Evolutionary conservation across 2,113 vertebrate species (phyloP).

Genomic region (Struthidea cinerea): DNA sequence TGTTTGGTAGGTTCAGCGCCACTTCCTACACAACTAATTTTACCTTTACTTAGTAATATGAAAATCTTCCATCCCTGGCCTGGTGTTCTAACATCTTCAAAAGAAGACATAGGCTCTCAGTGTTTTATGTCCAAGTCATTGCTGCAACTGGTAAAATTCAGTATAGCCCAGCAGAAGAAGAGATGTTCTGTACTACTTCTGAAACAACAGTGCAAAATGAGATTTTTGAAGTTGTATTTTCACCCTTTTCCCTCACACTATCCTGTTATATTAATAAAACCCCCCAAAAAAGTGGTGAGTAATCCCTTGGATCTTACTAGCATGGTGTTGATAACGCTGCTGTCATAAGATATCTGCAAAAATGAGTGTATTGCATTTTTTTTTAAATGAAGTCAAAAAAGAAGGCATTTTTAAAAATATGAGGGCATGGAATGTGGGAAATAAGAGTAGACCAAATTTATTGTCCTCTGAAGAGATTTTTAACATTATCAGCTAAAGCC

Average conservation of each 20-base stretch:
- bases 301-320: background rate
- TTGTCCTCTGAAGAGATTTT: slow-evolving; percentile 24
- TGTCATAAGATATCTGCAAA: background rate
- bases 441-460: background rate
- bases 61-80: background rate
- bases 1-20: background rate
- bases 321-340: background rate
- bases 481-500: slow-evolving; percentile 27
- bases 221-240: background rate
- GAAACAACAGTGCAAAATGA: background rate
- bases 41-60: background rate
- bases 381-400: slow-evolving; percentile 26
- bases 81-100: background rate
- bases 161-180: background rate
- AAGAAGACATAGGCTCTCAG: background rate
- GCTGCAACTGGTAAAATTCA: background rate
- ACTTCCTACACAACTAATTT: background rate
- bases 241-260: background rate
- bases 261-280: background rate
- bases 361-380: background rate
- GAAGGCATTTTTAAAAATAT: background rate
- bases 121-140: background rate
- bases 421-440: background rate
- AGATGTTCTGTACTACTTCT: background rate
- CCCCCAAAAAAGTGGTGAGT: background rate